Evolutionary conservation across 2,113 vertebrate species (phyloP).

Genomic region (Takifugu flavidus): DNA sequence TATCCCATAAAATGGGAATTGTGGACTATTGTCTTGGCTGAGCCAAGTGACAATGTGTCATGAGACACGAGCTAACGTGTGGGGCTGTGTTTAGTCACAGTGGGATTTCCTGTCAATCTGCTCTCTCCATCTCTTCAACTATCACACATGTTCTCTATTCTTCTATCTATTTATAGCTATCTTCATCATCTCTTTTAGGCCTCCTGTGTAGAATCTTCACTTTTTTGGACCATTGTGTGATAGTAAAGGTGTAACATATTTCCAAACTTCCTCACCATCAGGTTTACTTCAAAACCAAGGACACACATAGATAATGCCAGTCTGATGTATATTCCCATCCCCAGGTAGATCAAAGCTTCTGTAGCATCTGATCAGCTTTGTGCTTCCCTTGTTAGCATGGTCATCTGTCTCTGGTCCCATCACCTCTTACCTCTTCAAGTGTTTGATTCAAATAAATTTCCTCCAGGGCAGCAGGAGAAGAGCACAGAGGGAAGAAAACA

Average conservation of each 20-base stretch:
- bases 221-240: slow-evolving; percentile 2
- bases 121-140: slow-evolving; percentile 2
- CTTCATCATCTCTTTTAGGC: slow-evolving; percentile 11
- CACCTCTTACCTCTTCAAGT: slow-evolving; percentile 42
- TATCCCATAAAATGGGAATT: slow-evolving; percentile 27
- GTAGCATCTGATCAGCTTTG: slow-evolving; percentile 1
- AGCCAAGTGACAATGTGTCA: slow-evolving; percentile 18
- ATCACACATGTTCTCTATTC: slow-evolving; percentile 24
- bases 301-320: too few relatives aligned
- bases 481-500: slow-evolving; percentile 50
- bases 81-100: slow-evolving; percentile 44
- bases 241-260: too few relatives aligned
- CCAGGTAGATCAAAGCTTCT: too few relatives aligned
- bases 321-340: too few relatives aligned
- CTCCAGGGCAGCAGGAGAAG: slow-evolving; percentile 40
- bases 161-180: slow-evolving; percentile 39
- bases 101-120: slow-evolving; percentile 59
- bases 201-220: slow-evolving; percentile 9
- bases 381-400: slow-evolving; percentile 9
- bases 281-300: too few relatives aligned
- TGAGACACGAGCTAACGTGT: slow-evolving; percentile 30
- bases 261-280: too few relatives aligned
- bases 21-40: slow-evolving; percentile 24
- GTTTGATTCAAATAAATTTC: slow-evolving; percentile 54
- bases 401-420: slow-evolving; percentile 21